These are phyloP conservation scores for Theodoxus fluviatilis DNA, from an alignment of 2,888 invertebrate genomes.

Conservation along the genomic window DNA sequence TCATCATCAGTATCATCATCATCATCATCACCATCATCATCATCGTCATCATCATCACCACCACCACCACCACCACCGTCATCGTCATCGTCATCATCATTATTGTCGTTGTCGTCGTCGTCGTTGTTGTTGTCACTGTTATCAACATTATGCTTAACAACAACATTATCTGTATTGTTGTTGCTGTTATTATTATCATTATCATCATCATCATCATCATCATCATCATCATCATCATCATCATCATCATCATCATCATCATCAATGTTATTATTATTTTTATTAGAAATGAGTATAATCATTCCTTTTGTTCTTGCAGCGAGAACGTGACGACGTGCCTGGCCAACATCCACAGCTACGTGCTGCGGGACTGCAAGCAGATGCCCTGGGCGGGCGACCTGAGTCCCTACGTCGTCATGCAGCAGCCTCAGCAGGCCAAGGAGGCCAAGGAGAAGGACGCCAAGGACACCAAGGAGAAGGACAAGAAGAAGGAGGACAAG, in stretches of 20 bases:
- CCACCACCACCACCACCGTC: not conserved
- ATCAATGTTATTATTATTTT: not conserved
- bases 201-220: not conserved
- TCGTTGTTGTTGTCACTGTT: too few relatives aligned
- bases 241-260: not conserved
- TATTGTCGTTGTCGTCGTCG: too few relatives aligned
- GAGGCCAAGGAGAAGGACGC: slow-evolving; percentile 59
- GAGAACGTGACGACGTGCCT: slow-evolving; percentile 57
- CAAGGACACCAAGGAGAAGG: slow-evolving; percentile 53
- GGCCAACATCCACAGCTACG: slow-evolving; percentile 64
- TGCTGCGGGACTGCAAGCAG: slow-evolving; percentile 62
- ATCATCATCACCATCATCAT: not conserved
- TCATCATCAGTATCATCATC: not conserved
- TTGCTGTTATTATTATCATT: slow-evolving; percentile 4
- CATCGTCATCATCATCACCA: not conserved
- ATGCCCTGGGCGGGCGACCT: slow-evolving; percentile 63
- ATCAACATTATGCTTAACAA: not conserved
- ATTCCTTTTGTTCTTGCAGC: slow-evolving; percentile 40
- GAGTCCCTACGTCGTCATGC: slow-evolving; percentile 51
- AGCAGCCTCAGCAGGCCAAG: slow-evolving; percentile 43
- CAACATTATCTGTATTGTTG: not conserved
- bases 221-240: not conserved
- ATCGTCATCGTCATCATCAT: too few relatives aligned
- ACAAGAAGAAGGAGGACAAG: slow-evolving; percentile 61
- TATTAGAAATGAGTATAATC: not conserved